Base-by-base conservation (phyloP, 1,140 invertebrate genomes). In the Eciton burchellii region DNA sequence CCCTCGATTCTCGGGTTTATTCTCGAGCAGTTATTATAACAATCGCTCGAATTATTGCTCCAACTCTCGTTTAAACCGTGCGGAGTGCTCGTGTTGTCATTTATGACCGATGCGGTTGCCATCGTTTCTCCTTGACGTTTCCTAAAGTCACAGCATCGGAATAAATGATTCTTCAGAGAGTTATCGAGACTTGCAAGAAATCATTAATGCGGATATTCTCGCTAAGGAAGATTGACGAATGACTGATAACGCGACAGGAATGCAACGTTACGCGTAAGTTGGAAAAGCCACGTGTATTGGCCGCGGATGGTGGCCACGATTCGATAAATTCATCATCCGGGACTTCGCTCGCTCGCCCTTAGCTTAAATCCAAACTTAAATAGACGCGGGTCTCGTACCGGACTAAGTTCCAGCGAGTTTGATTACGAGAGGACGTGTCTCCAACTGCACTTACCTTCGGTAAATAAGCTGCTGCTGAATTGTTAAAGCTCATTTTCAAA, bases 401-500 rank as follows among this genome's bases (percentile, higher is more conserved):
- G 74, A 79, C 74, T 70, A 79, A 79, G 74, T 79, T 79, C 63
- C 49, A 79, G 74, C 49, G 74, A 79, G 63, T 79, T 79, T 79
- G 74, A 79, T 79, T 79, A 79, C 74, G 56, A 79, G 74, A n/a
- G 49, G 70, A 79, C 74, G 74, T 68, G 74, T 79, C 74, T 79
- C 74, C 63, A 19, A 57, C 63, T 79, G 74, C 74, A 79, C 74
- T 79, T 79, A 79, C 63, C 74, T 56, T 79, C 49, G 24, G 74
- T 35, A 79, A 79, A 79, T 79, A 79, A 79, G 74, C 68, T 71
- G 73, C 68, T 81, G 26, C 70, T 81, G 79, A 81, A 81, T 81
- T 81, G 70, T 81, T 81, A 81, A 81, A 71, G 79, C 66, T 81
- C 70, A 72, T 81, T 71, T 79, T 71, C 79, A 74, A 81, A 74